Evolutionary conservation across 2,113 vertebrate species (phyloP).

Genomic region (Nesospiza acunhae): DNA sequence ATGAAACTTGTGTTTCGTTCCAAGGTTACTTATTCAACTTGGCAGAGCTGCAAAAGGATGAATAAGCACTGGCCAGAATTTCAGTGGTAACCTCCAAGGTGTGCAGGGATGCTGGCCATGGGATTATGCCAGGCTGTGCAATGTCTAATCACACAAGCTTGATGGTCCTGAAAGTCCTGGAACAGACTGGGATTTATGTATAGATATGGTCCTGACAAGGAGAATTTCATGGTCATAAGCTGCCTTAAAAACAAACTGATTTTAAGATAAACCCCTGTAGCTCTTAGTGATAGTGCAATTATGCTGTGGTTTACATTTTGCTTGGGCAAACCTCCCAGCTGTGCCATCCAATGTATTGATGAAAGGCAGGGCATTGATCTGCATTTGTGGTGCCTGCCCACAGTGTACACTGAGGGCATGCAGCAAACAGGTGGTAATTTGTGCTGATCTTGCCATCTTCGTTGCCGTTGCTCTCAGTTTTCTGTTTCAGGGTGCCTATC

Average conservation of each 20-base stretch:
- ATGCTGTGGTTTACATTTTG: neutral
- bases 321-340: neutral
- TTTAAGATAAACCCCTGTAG: neutral
- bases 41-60: neutral
- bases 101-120: neutral
- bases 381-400: neutral
- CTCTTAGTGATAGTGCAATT: neutral
- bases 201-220: neutral
- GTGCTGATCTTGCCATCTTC: neutral
- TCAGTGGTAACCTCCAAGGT: neutral
- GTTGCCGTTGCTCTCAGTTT: neutral
- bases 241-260: neutral
- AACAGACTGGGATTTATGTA: neutral
- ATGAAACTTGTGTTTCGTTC: neutral
- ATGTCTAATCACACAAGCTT: neutral
- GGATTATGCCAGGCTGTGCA: neutral
- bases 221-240: neutral
- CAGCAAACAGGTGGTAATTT: neutral
- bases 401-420: too few relatives aligned
- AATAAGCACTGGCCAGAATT: neutral
- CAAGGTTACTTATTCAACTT: neutral
- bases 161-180: neutral
- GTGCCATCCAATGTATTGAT: neutral
- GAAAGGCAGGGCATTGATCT: neutral
- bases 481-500: neutral